Evolutionary conservation across 2,888 invertebrate species (phyloP).

Genomic region (Dryadula phaetusa): DNA sequence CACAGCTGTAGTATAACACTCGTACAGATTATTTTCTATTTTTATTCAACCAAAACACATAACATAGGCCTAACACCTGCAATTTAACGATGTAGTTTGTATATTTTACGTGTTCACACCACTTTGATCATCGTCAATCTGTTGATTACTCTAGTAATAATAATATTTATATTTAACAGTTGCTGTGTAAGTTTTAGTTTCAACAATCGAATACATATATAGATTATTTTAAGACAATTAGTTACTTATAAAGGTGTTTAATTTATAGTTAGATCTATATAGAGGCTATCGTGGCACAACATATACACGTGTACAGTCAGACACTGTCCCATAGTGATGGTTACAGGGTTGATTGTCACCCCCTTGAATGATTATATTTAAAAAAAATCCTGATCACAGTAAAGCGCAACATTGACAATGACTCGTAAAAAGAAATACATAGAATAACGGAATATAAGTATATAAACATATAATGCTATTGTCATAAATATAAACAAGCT

Average conservation of each 20-base stretch:
- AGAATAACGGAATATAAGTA: no score
- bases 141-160: constrained; percentile 6
- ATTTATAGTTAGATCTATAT: not conserved
- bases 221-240: not conserved
- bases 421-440: no score
- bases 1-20: not conserved
- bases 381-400: no score
- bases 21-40: constrained; percentile 4
- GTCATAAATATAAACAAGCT: no score
- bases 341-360: no score
- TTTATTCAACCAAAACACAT: constrained; percentile 5
- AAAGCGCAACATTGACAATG: no score
- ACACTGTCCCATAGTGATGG: no score
- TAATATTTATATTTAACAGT: constrained; percentile 5
- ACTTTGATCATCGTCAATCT: constrained; percentile 25
- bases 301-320: no score
- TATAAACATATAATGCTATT: no score
- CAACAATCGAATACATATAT: not conserved
- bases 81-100: constrained; percentile 10
- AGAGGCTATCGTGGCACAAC: no score
- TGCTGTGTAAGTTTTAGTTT: not conserved
- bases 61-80: not conserved
- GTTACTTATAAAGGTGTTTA: not conserved
- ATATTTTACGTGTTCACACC: constrained; percentile 17
- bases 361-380: no score